Evolutionary conservation across 2,888 invertebrate species (phyloP).

Genomic region (Metacarcinus magister): DNA sequence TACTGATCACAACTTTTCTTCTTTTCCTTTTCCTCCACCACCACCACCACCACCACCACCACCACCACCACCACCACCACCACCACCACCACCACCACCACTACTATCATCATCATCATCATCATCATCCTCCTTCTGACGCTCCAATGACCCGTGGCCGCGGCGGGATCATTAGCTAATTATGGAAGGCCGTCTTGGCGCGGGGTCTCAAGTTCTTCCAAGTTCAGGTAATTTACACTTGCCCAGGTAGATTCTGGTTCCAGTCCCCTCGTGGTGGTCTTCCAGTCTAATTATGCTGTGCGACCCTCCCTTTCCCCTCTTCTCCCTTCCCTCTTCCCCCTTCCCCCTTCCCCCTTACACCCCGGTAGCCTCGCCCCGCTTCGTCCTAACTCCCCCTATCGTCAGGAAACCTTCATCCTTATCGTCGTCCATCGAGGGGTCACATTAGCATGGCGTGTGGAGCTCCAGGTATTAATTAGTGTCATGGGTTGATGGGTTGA

Average conservation of each 20-base stretch:
- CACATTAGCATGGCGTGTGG: background rate
- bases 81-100: too few species aligned
- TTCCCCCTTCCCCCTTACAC: background rate
- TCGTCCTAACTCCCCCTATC: background rate
- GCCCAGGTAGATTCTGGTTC: background rate
- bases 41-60: too few species aligned
- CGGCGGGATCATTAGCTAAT: slow-evolving; percentile 10
- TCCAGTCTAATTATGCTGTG: background rate
- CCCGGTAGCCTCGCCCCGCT: background rate
- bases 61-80: too few species aligned
- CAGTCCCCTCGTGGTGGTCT: background rate
- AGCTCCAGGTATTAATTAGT: background rate
- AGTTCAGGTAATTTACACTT: slow-evolving; percentile 41
- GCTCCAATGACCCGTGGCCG: too few species aligned
- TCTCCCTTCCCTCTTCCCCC: background rate
- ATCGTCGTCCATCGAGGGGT: background rate
- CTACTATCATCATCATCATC: too few species aligned
- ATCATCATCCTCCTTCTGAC: too few species aligned
- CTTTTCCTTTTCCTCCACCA: too few species aligned
- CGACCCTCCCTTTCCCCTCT: background rate
- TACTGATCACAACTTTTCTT: too few species aligned
- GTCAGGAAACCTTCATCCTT: background rate
- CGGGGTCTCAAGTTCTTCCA: background rate
- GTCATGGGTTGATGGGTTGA: background rate
- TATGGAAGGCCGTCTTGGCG: background rate